These are phyloP conservation scores for Lepidostoma basale DNA, from an alignment of 1,140 invertebrate genomes.

Conservation along the genomic window DNA sequence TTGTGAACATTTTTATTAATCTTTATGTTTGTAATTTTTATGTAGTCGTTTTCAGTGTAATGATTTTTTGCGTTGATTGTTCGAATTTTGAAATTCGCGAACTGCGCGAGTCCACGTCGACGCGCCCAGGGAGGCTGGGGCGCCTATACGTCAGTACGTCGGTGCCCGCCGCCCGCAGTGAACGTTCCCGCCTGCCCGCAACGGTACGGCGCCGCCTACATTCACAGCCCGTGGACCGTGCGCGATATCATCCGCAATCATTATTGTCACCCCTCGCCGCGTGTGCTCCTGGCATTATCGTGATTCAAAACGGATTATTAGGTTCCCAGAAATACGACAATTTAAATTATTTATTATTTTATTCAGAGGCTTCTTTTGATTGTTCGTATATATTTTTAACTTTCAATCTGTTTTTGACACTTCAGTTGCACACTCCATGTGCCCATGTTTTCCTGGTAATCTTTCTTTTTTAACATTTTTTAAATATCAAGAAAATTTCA, in stretches of 20 bases:
- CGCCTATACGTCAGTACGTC: slow-evolving; percentile 23
- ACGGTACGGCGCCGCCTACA: slow-evolving; percentile 11
- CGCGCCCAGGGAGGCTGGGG: slow-evolving; percentile 4
- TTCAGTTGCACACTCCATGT: too few relatives aligned
- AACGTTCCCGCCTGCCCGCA: neutral
- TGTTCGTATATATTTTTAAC: neutral
- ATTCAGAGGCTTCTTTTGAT: neutral
- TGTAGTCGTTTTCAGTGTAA: neutral
- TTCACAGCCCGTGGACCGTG: slow-evolving; percentile 13
- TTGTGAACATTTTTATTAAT: neutral
- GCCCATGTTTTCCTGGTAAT: too few relatives aligned
- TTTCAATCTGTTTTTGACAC: too few relatives aligned
- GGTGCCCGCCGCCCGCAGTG: slow-evolving; percentile 28
- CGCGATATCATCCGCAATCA: neutral
- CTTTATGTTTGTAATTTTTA: neutral
- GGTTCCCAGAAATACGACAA: neutral
- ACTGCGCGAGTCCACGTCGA: slow-evolving; percentile 2
- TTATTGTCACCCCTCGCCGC: slow-evolving; percentile 3
- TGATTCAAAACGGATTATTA: neutral
- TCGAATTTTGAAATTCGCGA: neutral
- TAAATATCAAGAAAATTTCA: too few relatives aligned
- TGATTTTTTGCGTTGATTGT: neutral
- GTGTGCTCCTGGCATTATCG: slow-evolving; percentile 13
- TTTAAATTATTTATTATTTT: neutral
- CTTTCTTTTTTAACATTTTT: too few relatives aligned